Percentiles rank a stretch among this genome's conserved stretches.
Evolutionary conservation across 2,888 invertebrate species (phyloP).

Genomic region (Fragum sueziense): DNA sequence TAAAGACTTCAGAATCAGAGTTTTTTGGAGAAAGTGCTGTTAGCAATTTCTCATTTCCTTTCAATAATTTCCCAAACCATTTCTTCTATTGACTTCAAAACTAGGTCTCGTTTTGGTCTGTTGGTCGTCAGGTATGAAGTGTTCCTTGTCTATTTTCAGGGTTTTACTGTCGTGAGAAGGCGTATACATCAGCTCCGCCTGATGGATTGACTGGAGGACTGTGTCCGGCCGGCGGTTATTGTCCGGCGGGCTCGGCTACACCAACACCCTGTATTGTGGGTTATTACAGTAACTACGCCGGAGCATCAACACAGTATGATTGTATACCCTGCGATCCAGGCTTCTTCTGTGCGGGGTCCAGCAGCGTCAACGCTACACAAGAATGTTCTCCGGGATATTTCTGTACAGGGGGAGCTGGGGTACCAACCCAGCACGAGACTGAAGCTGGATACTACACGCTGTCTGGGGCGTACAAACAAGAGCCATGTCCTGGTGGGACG

Average conservation of each 20-base stretch:
- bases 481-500: slow-evolving; percentile 77
- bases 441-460: slow-evolving; percentile 76
- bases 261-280: slow-evolving; percentile 76
- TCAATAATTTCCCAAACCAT: too few relatives aligned
- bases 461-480: slow-evolving; percentile 78
- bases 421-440: slow-evolving; percentile 76
- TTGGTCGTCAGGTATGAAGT: too few relatives aligned
- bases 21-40: too few relatives aligned
- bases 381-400: slow-evolving; percentile 79
- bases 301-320: slow-evolving; percentile 77
- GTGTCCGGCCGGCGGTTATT: slow-evolving; percentile 80
- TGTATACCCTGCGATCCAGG: slow-evolving; percentile 81
- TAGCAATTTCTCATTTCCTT: too few relatives aligned
- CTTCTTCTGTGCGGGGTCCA: slow-evolving; percentile 78
- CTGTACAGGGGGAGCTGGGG: slow-evolving; percentile 78
- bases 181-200: slow-evolving; percentile 81
- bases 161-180: slow-evolving; percentile 79
- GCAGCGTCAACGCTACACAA: slow-evolving; percentile 73
- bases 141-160: slow-evolving; percentile 55
- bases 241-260: slow-evolving; percentile 77
- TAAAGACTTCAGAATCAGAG: too few relatives aligned
- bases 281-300: slow-evolving; percentile 76
- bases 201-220: slow-evolving; percentile 80
- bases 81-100: too few relatives aligned
- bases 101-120: too few relatives aligned